A percentile compares a stretch with the other conserved stretches of the same genome.
Evolutionary conservation across 2,888 invertebrate species (phyloP).

Genomic region (Andrena bucephala): DNA sequence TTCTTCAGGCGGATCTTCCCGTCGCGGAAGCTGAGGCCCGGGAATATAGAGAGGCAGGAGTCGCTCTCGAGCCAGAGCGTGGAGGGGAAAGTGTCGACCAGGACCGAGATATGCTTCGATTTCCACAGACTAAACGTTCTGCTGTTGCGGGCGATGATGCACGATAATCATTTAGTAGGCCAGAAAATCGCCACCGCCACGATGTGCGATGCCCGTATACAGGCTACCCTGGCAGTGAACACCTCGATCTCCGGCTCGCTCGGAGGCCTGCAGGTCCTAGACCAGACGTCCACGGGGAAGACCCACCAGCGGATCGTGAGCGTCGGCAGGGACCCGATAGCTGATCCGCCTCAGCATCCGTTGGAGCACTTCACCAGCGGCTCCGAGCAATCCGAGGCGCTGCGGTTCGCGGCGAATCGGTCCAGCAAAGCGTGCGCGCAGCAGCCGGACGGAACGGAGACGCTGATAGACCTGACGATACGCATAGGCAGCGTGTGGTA

Average conservation of each 20-base stretch:
- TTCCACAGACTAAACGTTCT: conserved; percentile 96
- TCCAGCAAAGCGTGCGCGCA: conserved; percentile 66
- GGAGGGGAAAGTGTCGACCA: conserved; percentile 80
- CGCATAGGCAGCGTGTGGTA: conserved; percentile 90
- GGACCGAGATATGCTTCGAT: conserved; percentile 95
- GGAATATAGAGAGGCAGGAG: conserved; percentile 74
- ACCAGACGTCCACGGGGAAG: conserved; percentile 94
- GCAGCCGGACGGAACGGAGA: conserved; percentile 65
- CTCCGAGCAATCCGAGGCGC: conserved; percentile 85
- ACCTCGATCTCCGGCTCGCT: conserved; percentile 92
- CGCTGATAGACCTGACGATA: conserved; percentile 82
- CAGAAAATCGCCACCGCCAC: conserved; percentile 97
- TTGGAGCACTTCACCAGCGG: conserved; percentile 81
- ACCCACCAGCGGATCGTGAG: conserved; percentile 94
- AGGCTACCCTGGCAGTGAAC: conserved; percentile 90
- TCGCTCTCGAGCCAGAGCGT: conserved; percentile 76
- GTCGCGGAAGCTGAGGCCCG: conserved; percentile 67
- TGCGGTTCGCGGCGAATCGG: conserved; percentile 86
- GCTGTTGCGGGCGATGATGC: conserved; percentile 92
- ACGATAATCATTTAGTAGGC: conserved; percentile 90
- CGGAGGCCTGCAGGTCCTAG: conserved; percentile 95
- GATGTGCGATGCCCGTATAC: conserved; percentile 95
- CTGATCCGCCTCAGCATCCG: conserved; percentile 84
- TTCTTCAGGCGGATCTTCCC: conserved; percentile 92
- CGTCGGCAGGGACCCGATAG: conserved; percentile 91